These are phyloP conservation scores for Scylla paramamosain DNA, from an alignment of 1,140 invertebrate species.

Conservation along the genomic window DNA sequence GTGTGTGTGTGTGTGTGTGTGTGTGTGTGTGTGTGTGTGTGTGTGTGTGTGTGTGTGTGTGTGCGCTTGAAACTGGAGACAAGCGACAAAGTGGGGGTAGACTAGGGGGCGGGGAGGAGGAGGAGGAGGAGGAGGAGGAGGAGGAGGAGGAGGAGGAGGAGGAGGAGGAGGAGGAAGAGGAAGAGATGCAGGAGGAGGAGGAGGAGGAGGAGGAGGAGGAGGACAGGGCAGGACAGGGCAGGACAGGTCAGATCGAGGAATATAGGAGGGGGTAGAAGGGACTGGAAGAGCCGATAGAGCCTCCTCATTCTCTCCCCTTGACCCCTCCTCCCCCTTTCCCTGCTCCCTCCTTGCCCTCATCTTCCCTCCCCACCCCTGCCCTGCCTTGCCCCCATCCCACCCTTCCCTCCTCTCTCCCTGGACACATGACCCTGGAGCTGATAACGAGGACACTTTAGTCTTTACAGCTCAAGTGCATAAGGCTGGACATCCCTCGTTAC, in stretches of 20 bases:
- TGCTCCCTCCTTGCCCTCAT: not conserved
- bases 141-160: not conserved
- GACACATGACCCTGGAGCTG: not conserved
- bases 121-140: not conserved
- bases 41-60: not conserved
- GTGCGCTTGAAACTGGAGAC: not conserved
- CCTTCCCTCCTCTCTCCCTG: not conserved
- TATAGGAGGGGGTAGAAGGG: too few relatives aligned
- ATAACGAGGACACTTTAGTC: slow-evolving; percentile 10
- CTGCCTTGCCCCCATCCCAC: not conserved
- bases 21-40: too few relatives aligned
- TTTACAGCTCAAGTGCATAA: not conserved
- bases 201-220: not conserved
- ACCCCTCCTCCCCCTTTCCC: not conserved
- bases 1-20: not conserved
- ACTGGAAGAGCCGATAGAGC: not conserved
- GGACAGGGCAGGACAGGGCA: not conserved
- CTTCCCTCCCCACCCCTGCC: not conserved
- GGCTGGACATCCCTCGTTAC: not conserved
- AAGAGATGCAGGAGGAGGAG: too few relatives aligned
- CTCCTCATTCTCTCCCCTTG: not conserved
- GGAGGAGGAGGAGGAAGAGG: not conserved
- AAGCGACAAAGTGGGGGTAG: not conserved
- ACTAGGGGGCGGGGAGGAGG: not conserved
- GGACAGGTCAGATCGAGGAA: too few relatives aligned